Evolutionary conservation across 2,113 vertebrate species (phyloP).

Genomic region (Melanocharis versteri): DNA sequence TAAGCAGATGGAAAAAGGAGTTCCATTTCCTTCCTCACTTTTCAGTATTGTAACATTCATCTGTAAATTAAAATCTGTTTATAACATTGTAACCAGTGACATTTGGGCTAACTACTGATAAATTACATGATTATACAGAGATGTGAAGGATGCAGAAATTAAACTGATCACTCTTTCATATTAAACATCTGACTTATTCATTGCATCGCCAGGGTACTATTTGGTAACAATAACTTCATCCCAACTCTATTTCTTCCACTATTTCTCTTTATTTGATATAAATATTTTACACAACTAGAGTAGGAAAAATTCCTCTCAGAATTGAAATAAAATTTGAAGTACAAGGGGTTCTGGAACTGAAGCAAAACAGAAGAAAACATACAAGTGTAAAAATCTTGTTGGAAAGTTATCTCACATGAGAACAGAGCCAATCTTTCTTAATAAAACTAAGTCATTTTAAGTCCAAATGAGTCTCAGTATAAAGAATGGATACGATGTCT

Average conservation of each 20-base stretch:
- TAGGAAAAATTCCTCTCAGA: not conserved
- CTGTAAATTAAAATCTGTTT: not conserved
- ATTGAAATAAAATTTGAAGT: not conserved
- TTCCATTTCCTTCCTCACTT: not conserved
- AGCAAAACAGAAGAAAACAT: not conserved
- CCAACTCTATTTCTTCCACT: not conserved
- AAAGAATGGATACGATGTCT: not conserved
- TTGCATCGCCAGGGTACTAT: not conserved
- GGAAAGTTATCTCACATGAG: not conserved
- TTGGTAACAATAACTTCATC: not conserved
- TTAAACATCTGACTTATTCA: not conserved
- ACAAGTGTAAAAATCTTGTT: not conserved
- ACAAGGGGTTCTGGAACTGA: not conserved
- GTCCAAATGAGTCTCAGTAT: not conserved
- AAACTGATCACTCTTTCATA: not conserved
- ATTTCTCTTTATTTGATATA: not conserved
- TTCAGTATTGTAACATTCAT: not conserved
- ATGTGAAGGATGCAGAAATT: not conserved
- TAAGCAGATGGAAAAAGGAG: not conserved
- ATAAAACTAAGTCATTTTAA: not conserved
- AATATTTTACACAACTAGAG: not conserved
- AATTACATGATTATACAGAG: not conserved
- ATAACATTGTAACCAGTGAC: not conserved
- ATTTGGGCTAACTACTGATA: not conserved
- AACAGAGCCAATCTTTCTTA: not conserved